Evolutionary conservation across 2,888 invertebrate species (phyloP).

Genomic region (Syritta pipiens): DNA sequence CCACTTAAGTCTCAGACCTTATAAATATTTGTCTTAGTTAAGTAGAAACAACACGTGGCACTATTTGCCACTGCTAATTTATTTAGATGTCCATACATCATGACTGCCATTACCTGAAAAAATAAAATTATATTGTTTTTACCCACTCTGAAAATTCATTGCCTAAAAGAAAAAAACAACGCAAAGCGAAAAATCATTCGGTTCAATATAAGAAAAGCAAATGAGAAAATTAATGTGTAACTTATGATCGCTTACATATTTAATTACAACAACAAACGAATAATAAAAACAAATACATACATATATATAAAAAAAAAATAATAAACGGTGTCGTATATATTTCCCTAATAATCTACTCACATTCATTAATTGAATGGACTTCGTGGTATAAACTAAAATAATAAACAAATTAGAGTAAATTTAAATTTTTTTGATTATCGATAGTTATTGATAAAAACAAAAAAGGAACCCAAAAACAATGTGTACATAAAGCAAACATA

Average conservation of each 20-base stretch:
- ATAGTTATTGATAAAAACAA: constrained; percentile 15
- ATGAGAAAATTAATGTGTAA: constrained; percentile 24
- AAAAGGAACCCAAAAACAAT: neutral
- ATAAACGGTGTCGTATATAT: constrained; percentile 61
- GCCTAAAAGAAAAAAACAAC: constrained; percentile 10
- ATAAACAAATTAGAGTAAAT: constrained; percentile 29
- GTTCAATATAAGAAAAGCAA: constrained; percentile 10
- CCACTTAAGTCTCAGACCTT: no score
- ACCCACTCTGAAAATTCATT: no score
- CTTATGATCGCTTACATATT: constrained; percentile 63
- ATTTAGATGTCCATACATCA: no score
- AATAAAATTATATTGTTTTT: no score
- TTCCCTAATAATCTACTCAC: constrained; percentile 56
- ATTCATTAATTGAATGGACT: constrained; percentile 60
- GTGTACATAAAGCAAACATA: constrained; percentile 60
- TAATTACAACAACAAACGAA: constrained; percentile 32
- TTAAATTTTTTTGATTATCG: constrained; percentile 25
- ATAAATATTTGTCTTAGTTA: no score
- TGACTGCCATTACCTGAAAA: no score
- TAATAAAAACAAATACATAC: constrained; percentile 38
- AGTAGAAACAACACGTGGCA: no score
- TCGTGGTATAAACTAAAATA: constrained; percentile 33
- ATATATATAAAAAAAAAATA: constrained; percentile 36
- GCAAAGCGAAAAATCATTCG: constrained; percentile 6
- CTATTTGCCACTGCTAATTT: no score